Conservation (phyloP, 1,140 invertebrate species). For the Telenomus remus region DNA sequence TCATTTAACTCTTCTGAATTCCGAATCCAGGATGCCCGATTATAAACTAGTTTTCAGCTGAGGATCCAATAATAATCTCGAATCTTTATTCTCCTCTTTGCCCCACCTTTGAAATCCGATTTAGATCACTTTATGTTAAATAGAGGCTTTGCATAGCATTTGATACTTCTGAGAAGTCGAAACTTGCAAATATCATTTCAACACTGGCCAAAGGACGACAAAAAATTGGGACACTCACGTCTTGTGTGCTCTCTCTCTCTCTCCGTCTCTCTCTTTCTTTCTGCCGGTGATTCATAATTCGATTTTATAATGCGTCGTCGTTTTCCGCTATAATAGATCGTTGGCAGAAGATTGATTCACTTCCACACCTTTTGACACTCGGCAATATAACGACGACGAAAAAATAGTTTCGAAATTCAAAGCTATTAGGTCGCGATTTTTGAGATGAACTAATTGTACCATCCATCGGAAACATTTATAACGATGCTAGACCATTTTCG, state of each 20-base stretch:
- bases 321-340: conserved; percentile 16
- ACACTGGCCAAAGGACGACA: conserved; percentile 20
- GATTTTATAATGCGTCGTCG: conserved; percentile 30
- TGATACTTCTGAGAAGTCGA: conserved; percentile 50
- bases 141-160: conserved; percentile 56
- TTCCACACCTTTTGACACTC: not conserved
- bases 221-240: conserved; percentile 36
- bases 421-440: no score
- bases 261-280: conserved; percentile 4
- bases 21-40: conserved; percentile 15
- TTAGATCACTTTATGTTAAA: conserved; percentile 61
- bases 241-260: conserved; percentile 12
- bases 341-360: conserved; percentile 11
- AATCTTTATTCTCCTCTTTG: conserved; percentile 28
- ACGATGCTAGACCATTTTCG: conserved; percentile 12
- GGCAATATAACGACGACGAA: no score
- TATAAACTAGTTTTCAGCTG: conserved; percentile 41
- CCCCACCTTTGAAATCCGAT: conserved; percentile 54
- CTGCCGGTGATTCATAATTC: conserved; percentile 22
- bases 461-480: no score
- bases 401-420: no score
- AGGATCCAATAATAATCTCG: conserved; percentile 33
- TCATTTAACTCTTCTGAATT: conserved; percentile 33
- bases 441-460: no score
- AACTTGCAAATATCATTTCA: conserved; percentile 51